Base-by-base conservation (phyloP, 2,888 invertebrate species). In the Athalia circularis region DNA sequence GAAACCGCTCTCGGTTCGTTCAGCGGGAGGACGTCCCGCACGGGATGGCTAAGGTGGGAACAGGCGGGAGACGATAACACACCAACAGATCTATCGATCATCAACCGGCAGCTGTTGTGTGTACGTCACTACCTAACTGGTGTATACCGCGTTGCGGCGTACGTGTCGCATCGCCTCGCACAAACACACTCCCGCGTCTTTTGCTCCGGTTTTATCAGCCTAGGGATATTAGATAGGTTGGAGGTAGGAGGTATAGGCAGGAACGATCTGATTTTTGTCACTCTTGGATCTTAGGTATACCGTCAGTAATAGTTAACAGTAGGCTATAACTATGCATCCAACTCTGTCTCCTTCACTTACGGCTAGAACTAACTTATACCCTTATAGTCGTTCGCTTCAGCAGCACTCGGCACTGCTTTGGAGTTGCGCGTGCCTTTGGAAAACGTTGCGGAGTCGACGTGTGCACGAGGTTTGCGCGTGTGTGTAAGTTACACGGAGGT, bases 51-150 rank as follows among this genome's bases (percentile, higher is more conserved):
- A 57, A 84, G 82, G 83, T 86, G 64, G 75, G 75, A 64, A 75
- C 75, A 64, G 75, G 75, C 83, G 85, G 85, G 84, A 84, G 85
- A 85, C 85, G 85, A 87, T 87, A 87, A 87, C 85, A 84, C 85
- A 85, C 82, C 81, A 83, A 84, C 83, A 85, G 82, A 85, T 86
- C 86, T 85, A 87, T 87, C 85, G 87, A 87, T 86, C 85, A 87
- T 86, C 82, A 79, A 82, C 83, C 80, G 82, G 79, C 81, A 80
- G 80, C 80, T 82, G 84, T 81, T 81, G 79, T 81, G 79, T 67
- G 77, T 47, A 59, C 78, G 59, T 78, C 65, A 52, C 52, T 64
- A 75, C 50, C 64, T 65, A 54, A 67, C 52, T 50, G 65, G 43
- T 67, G 67, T 67, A 50, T n/a, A 13, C 50, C 52, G 52, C 50